Percentiles rank a stretch among this genome's conserved stretches.
Conservation (phyloP, 2,797 vertebrate genomes). For the Peromyscus attwateri region DNA sequence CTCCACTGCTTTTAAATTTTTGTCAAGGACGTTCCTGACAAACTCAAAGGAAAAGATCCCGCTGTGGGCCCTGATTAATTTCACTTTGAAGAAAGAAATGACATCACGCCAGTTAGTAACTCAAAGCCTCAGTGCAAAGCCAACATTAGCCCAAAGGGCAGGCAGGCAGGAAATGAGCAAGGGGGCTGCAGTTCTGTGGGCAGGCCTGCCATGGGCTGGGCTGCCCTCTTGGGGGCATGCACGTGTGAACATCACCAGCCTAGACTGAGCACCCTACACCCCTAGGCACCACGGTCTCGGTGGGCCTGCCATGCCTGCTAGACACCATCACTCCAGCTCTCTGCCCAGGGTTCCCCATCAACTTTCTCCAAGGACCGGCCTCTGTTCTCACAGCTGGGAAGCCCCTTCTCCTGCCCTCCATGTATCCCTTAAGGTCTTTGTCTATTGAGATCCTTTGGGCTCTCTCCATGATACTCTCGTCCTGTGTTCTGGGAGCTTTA, state of each 20-base stretch:
- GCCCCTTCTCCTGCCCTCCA: too few relatives aligned
- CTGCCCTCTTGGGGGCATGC: rapidly evolving
- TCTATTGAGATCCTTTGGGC: neutral
- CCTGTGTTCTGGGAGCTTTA: neutral
- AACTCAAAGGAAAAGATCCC: conserved; percentile 47
- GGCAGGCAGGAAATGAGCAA: rapidly evolving
- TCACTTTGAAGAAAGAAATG: conserved; percentile 63
- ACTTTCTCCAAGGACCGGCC: neutral
- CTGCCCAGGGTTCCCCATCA: neutral
- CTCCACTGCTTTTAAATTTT: neutral
- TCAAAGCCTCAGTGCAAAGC: neutral
- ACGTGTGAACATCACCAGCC: neutral
- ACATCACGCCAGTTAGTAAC: conserved; percentile 30
- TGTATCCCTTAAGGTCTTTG: neutral
- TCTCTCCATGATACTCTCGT: neutral
- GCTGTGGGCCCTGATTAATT: conserved; percentile 29
- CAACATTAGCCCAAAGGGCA: neutral
- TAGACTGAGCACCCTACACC: neutral
- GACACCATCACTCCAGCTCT: neutral
- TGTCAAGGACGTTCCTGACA: conserved; percentile 5
- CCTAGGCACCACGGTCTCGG: neutral
- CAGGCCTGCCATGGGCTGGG: neutral
- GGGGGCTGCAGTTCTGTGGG: neutral
- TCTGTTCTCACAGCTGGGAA: neutral
- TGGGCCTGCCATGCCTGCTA: neutral